Conservation (phyloP, 2,888 invertebrate species). For the Apodemia duryi region DNA sequence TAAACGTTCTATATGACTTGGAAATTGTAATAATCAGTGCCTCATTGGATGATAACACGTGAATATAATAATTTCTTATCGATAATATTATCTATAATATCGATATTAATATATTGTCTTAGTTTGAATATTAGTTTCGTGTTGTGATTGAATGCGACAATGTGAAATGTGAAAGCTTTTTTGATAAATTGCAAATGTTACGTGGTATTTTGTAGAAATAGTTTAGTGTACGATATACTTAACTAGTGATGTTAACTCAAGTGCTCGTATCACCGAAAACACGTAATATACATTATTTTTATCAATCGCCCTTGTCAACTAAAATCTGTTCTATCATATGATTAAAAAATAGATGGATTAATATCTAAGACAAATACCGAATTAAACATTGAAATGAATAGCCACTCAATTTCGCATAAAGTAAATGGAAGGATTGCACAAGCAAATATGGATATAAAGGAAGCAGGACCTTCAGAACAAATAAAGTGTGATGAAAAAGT, state of each 20-base stretch:
- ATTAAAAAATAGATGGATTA: conserved; percentile 1
- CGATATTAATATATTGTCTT: conserved; percentile 35
- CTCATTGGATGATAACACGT: conserved; percentile 24
- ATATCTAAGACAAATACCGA: background rate
- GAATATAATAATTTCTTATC: conserved; percentile 38
- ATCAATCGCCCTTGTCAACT: conserved; percentile 10
- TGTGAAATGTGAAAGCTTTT: background rate
- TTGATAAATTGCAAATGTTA: conserved; percentile 16
- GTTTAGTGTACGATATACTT: background rate
- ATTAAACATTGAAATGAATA: background rate
- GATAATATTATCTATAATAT: conserved; percentile 33
- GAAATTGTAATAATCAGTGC: conserved; percentile 27
- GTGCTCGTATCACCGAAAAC: conserved; percentile 6
- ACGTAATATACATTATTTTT: conserved; percentile 6
- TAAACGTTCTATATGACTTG: conserved; percentile 18
- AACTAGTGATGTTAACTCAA: background rate
- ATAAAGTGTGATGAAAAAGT: conserved; percentile 29
- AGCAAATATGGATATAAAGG: conserved; percentile 27
- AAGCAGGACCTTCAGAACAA: conserved; percentile 25
- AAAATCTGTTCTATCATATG: conserved; percentile 5
- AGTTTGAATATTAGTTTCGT: conserved; percentile 30
- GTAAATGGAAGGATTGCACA: conserved; percentile 13
- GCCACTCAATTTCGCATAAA: background rate
- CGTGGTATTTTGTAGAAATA: background rate
- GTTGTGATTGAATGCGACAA: conserved; percentile 7